Conservation (phyloP, 2,113 vertebrate species). For the Diadophis punctatus region DNA sequence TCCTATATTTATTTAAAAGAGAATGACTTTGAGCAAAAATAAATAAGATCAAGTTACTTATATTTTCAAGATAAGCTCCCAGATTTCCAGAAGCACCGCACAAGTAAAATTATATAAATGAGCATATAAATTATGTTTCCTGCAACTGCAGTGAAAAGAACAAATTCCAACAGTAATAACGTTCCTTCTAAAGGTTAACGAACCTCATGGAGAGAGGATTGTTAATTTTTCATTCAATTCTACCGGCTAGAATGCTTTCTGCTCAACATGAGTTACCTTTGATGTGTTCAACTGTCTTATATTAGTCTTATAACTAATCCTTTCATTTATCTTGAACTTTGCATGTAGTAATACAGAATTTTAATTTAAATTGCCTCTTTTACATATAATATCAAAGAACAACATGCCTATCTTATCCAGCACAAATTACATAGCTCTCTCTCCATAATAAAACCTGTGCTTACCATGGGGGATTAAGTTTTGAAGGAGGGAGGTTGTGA, state of each 20-base stretch:
- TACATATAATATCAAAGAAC: constrained; percentile 25
- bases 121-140: constrained; percentile 28
- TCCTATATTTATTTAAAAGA: background rate
- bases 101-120: constrained; percentile 27
- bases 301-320: constrained; percentile 43
- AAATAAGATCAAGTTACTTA: background rate
- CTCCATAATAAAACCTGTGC: background rate
- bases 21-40: background rate
- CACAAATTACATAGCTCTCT: constrained; percentile 34
- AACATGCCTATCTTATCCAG: constrained; percentile 7
- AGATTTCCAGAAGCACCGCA: background rate
- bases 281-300: constrained; percentile 40
- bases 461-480: constrained; percentile 22
- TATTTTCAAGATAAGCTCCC: constrained; percentile 11
- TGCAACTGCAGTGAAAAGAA: constrained; percentile 20
- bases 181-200: constrained; percentile 36
- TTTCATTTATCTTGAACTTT: constrained; percentile 57
- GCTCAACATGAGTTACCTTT: constrained; percentile 21
- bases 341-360: constrained; percentile 35
- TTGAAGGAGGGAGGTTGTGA: background rate
- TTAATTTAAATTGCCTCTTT: constrained; percentile 40
- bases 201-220: background rate
- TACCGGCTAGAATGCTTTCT: constrained; percentile 39
- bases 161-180: constrained; percentile 24
- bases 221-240: constrained; percentile 45